phyloP scores from a whole-genome alignment of 2,113 vertebrate genomes.

The Coregonus clupeaformis region DNA sequence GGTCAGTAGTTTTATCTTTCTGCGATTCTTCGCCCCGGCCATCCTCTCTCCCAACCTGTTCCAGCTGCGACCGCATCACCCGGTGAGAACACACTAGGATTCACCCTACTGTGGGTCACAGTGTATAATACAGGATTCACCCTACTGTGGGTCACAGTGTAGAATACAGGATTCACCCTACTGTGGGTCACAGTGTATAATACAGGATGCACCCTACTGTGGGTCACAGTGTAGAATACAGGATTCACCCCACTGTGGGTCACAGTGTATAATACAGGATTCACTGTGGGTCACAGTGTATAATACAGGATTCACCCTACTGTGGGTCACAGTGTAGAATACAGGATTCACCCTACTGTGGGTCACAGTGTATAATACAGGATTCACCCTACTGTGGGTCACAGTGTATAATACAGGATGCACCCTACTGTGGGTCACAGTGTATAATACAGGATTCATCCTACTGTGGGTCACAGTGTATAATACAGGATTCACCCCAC shows the following conservation, averaged over 20 bases:
- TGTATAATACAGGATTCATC: background rate
- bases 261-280: too few species aligned
- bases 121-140: background rate
- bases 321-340: too few species aligned
- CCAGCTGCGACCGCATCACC: conserved; percentile 92
- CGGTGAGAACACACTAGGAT: conserved; percentile 77
- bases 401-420: background rate
- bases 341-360: too few species aligned
- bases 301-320: too few species aligned
- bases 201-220: too few species aligned
- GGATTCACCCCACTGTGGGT: too few species aligned
- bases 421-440: background rate
- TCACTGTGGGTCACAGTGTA: too few species aligned
- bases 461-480: background rate
- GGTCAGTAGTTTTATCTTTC: conserved; percentile 97
- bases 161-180: too few species aligned
- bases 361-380: background rate
- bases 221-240: too few species aligned
- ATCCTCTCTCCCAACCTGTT: conserved; percentile 97
- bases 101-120: background rate
- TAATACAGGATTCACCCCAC: background rate
- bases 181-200: too few species aligned
- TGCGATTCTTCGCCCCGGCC: conserved; percentile 96
- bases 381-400: background rate
- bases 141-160: too few species aligned